Evolutionary conservation across 2,888 invertebrate genomes (phyloP).

Genomic region (Ormia ochracea): DNA sequence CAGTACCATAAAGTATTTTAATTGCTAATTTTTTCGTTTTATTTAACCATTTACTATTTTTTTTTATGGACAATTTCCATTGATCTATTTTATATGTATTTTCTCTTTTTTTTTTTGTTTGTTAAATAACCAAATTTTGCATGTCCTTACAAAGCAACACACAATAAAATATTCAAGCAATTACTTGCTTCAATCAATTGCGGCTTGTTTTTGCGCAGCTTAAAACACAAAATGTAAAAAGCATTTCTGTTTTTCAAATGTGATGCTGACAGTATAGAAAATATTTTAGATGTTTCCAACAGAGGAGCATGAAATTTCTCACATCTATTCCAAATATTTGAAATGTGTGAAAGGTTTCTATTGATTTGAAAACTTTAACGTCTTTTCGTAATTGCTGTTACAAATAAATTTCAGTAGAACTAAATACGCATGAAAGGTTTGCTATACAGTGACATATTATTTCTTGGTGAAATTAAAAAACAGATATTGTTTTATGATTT

Average conservation of each 20-base stretch:
- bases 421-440: too few relatives aligned
- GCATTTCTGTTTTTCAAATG: background rate
- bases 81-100: background rate
- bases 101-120: slow-evolving; percentile 5
- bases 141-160: slow-evolving; percentile 19
- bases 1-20: slow-evolving; percentile 47
- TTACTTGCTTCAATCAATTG: slow-evolving; percentile 47
- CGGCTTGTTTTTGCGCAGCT: slow-evolving; percentile 31
- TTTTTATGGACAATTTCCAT: slow-evolving; percentile 14
- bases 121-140: slow-evolving; percentile 35
- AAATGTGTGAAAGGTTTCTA: too few relatives aligned
- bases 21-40: slow-evolving; percentile 49
- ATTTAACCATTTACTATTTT: slow-evolving; percentile 30
- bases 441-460: too few relatives aligned
- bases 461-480: too few relatives aligned
- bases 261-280: background rate
- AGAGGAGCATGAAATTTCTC: too few relatives aligned
- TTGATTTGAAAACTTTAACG: too few relatives aligned
- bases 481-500: too few relatives aligned
- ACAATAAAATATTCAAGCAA: slow-evolving; percentile 41
- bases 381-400: too few relatives aligned
- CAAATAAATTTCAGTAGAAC: too few relatives aligned
- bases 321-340: too few relatives aligned
- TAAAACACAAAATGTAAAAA: background rate
- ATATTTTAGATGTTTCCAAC: too few relatives aligned